Percentiles rank a stretch among this genome's conserved stretches.
Conservation (phyloP, 1,140 invertebrate genomes). For the Ruditapes philippinarum region DNA sequence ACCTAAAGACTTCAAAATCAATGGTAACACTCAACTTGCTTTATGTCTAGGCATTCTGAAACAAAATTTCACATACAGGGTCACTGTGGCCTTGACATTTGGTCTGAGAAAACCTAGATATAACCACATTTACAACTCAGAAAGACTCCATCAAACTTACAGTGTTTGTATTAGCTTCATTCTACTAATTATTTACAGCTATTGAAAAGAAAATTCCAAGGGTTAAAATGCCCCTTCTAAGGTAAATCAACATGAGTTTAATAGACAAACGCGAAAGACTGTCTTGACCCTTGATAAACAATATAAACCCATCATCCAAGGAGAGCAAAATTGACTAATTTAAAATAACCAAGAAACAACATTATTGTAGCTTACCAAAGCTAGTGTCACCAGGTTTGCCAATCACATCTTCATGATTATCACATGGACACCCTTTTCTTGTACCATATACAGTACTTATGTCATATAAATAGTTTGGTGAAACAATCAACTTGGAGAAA, state of each 20-base stretch:
- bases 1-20: too few relatives aligned
- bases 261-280: background rate
- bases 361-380: background rate
- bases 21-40: too few relatives aligned
- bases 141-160: too few relatives aligned
- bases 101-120: too few relatives aligned
- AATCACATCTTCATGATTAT: conserved; percentile 25
- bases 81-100: too few relatives aligned
- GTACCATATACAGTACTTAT: conserved; percentile 20
- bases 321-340: background rate
- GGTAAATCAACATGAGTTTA: background rate
- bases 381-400: conserved; percentile 23
- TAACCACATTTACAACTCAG: too few relatives aligned
- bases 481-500: conserved; percentile 30
- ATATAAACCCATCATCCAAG: background rate
- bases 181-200: background rate
- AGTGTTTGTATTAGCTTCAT: too few relatives aligned
- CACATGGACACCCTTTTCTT: conserved; percentile 16
- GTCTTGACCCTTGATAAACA: background rate
- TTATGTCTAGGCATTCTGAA: too few relatives aligned
- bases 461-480: conserved; percentile 24
- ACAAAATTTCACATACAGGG: too few relatives aligned
- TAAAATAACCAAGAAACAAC: background rate
- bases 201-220: background rate
- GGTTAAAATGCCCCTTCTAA: background rate